Percentiles rank a stretch among this genome's conserved stretches.
These are phyloP conservation scores for Nomada ferruginata DNA, from an alignment of 2,888 invertebrate genomes.

Conservation along the genomic window DNA sequence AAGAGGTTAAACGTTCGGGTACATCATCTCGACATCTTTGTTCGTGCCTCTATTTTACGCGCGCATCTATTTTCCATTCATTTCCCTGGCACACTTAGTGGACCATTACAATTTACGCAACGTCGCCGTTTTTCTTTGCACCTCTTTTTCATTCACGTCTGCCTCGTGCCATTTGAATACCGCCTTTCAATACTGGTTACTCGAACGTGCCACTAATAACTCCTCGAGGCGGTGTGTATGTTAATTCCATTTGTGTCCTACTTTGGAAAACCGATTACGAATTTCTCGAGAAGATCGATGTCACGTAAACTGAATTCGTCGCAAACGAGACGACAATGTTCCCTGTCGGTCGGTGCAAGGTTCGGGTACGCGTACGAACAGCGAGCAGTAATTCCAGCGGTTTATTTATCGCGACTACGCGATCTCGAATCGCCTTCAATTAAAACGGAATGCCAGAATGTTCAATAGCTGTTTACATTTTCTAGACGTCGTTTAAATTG, in stretches of 20 bases:
- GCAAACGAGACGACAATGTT: neutral
- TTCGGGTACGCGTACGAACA: no score
- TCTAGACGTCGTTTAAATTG: neutral
- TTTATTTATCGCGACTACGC: neutral
- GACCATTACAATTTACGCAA: neutral
- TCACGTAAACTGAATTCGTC: neutral
- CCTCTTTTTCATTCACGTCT: neutral
- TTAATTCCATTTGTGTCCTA: conserved; percentile 52
- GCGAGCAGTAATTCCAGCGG: no score
- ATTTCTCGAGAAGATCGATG: neutral
- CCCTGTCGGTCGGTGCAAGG: no score
- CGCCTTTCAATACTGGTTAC: neutral
- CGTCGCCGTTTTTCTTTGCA: neutral
- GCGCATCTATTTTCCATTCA: neutral
- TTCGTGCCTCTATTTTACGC: neutral
- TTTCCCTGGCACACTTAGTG: neutral
- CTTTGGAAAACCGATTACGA: conserved; percentile 39
- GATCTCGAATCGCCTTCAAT: conserved; percentile 32
- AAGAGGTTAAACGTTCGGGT: conserved; percentile 70
- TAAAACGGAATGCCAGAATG: neutral
- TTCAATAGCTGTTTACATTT: neutral
- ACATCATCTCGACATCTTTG: neutral
- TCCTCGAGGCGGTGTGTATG: conserved; percentile 27
- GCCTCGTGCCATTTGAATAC: neutral
- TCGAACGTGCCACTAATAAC: conserved; percentile 15